Base-by-base conservation (phyloP, 2,888 invertebrate species). In the Agrotis segetum region DNA sequence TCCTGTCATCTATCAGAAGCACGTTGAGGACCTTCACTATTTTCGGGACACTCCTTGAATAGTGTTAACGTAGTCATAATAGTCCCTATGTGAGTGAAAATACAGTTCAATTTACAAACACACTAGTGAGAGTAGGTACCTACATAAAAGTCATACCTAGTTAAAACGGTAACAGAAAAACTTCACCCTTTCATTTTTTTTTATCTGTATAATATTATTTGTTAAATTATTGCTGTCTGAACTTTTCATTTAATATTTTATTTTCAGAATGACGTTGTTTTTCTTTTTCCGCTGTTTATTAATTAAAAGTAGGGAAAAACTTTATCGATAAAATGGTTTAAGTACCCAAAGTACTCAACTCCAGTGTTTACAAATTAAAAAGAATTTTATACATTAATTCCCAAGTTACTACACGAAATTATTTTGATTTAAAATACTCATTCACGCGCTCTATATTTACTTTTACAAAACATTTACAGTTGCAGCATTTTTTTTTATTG, bases 1-100 rank as follows among this genome's bases (percentile, higher is more conserved):
- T 80, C 72, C 71, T 69, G 80, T 82, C 85, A 86, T 83, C 79
- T 86, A 77, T 85, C 79, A 74, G 60, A n/a, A 55, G 1, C 72
- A 63, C 62, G 64, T 66, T 70, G 75, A 14, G 64, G 71, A 58
- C 71, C 68, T 71, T 55, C 53, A 58, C 66, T 62, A 44, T 40
- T 66, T 65, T 69, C 59, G 52, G 44, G 55, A 60, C 53, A 52
- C 46, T 62, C 16, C 55, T 66, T 58, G 58, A 52, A 56, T 70
- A 59, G 24, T 66, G 65, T 19, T 17, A 60, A 29, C 56, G 16
- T 63, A 24, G 19, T 55, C 47, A 47, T 21, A 14, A 50, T 13
- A 29, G 16, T 47, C n/a, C 14, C 46, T 16, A 11, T 40, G 11
- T 5, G 5, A 5, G 16, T 46, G 46, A 46, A 7, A 34, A 44